Percentiles rank a stretch among this genome's conserved stretches.
Evolutionary conservation across 1,140 invertebrate species (phyloP).

Genomic region (Halesus radiatus): DNA sequence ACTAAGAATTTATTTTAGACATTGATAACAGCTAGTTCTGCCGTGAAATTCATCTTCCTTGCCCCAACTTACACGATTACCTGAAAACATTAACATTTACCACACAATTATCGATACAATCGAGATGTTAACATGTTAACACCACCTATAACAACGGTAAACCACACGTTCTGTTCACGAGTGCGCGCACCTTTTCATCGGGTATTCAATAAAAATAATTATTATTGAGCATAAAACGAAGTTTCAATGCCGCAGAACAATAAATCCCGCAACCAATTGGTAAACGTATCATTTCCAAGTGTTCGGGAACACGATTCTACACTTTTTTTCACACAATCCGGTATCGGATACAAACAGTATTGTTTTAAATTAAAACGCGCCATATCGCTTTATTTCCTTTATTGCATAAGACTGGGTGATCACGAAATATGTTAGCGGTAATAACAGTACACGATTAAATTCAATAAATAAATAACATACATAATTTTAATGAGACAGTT

Average conservation of each 20-base stretch:
- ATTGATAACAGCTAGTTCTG: too few relatives aligned
- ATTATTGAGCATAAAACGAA: constrained; percentile 4
- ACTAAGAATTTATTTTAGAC: too few relatives aligned
- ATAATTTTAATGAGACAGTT: too few relatives aligned
- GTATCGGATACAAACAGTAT: constrained; percentile 1
- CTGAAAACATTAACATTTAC: too few relatives aligned
- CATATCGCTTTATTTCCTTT: background rate
- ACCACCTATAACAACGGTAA: background rate
- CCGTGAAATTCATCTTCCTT: too few relatives aligned
- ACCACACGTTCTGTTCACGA: background rate
- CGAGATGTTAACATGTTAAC: too few relatives aligned
- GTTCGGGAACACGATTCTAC: constrained; percentile 3
- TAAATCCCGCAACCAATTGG: constrained; percentile 1
- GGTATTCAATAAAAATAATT: constrained; percentile 8
- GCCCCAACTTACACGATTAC: too few relatives aligned
- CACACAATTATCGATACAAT: too few relatives aligned
- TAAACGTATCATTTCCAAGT: constrained; percentile 8
- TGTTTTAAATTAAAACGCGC: background rate
- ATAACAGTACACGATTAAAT: too few relatives aligned
- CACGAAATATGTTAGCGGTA: too few relatives aligned
- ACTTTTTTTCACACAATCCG: constrained; percentile 1
- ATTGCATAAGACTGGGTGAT: background rate
- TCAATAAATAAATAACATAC: too few relatives aligned
- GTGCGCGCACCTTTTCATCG: background rate
- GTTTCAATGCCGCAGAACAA: background rate